Base-by-base conservation (phyloP, 1,140 invertebrate genomes). In the Drosophila tristis region DNA sequence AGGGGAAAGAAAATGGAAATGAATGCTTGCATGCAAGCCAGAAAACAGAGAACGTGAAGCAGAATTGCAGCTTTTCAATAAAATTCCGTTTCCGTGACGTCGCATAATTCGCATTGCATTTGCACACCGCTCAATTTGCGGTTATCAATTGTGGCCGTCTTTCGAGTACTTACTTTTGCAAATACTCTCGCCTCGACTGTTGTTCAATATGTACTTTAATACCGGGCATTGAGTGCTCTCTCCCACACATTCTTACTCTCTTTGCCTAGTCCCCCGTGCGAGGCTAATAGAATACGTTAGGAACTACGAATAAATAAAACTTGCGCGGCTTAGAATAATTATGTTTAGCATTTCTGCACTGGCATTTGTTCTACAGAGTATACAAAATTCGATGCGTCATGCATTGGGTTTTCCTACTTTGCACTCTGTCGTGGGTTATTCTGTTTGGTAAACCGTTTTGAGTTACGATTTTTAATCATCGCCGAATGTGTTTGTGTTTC, bases 71-170 rank as follows among this genome's bases (percentile, higher is more conserved):
- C 43, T 74, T 63, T 55, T 15, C 71, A 45, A 56, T 59, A 47
- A 57, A 65, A 64, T 59, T 23, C 20, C 23, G 54, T 42, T 77
- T 75, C 61, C 70, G 70, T 86, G 81, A 78, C 82, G 74, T 65
- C 65, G 70, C 70, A 64, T 80, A 56, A 58, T 80, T 78, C 56
- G 66, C 39, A 66, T 59, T 76, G 45, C 55, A 49, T 78, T 71
- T 74, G 68, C 65, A 75, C 64, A 50, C 66, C 62, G 54, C 66
- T 47, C 66, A 59, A 70, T 75, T 72, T 62, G 50, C 59, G 70
- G 64, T 82, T 89, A 86, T 81, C 55, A 81, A 73, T 78, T 57
- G 44, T 13, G 26, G 47, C 25, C 59, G 60, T 74, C 60, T 59
- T 70, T 55, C 9, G 35, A 70, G 54, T 26, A 45, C 53, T 56